Percentiles rank a stretch among this genome's conserved stretches.
Evolutionary conservation across 2,113 vertebrate species (phyloP).

Genomic region (Buteo buteo): DNA sequence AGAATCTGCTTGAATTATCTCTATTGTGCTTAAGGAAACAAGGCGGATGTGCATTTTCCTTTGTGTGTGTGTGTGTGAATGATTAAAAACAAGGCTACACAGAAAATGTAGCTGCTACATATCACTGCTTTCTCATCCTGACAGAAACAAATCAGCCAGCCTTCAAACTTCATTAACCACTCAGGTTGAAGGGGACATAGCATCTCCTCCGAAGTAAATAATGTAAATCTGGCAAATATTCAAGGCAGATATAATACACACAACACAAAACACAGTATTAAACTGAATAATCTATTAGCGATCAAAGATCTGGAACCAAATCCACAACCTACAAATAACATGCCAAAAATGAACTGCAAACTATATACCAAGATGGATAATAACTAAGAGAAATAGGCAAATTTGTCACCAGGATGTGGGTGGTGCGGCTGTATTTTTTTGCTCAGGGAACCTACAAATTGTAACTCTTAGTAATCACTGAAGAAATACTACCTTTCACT

Average conservation of each 20-base stretch:
- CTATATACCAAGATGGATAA: background rate
- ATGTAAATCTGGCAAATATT: background rate
- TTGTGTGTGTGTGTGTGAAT: background rate
- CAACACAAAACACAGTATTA: background rate
- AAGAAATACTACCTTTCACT: background rate
- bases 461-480: background rate
- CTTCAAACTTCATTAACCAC: slow-evolving; percentile 6
- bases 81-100: background rate
- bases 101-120: background rate
- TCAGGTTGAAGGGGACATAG: background rate
- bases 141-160: slow-evolving; percentile 14
- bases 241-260: background rate
- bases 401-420: background rate
- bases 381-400: background rate
- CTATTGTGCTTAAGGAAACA: background rate
- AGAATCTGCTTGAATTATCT: background rate
- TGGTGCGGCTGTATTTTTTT: background rate
- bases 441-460: background rate
- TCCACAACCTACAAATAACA: background rate
- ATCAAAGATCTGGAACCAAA: background rate
- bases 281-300: background rate
- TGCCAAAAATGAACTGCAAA: background rate
- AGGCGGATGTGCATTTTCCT: background rate
- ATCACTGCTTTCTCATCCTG: background rate
- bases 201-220: background rate